Evolutionary conservation across 2,797 vertebrate genomes (phyloP).

Genomic region (Rhadinocentrus ornatus): DNA sequence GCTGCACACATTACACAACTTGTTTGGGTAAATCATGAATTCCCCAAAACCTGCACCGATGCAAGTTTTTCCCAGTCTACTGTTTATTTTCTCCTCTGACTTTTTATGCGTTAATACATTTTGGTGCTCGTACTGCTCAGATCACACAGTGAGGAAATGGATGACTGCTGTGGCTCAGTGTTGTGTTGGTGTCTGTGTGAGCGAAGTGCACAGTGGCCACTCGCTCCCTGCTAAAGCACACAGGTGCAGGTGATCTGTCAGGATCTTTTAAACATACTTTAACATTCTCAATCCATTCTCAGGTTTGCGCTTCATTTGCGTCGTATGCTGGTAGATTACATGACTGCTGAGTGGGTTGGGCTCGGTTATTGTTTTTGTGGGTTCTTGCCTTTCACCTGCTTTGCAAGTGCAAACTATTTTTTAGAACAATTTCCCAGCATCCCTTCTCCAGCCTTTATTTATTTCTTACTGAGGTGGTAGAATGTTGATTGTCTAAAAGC

Average conservation of each 20-base stretch:
- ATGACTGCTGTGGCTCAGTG: slow-evolving; percentile 46
- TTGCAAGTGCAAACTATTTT: slow-evolving; percentile 30
- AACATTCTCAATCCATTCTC: slow-evolving; percentile 66
- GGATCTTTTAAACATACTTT: slow-evolving; percentile 39
- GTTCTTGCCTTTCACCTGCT: slow-evolving; percentile 81
- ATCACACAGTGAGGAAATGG: slow-evolving; percentile 41
- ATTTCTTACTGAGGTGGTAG: slow-evolving; percentile 57
- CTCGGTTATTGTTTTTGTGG: slow-evolving; percentile 85
- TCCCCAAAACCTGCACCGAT: slow-evolving; percentile 30
- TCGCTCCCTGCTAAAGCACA: slow-evolving; percentile 25
- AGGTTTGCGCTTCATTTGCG: slow-evolving; percentile 57
- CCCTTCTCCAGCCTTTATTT: slow-evolving; percentile 60
- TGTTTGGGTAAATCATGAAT: slow-evolving; percentile 16
- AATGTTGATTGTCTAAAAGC: slow-evolving; percentile 45
- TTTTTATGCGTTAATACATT: slow-evolving; percentile 57
- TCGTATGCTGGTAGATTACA: slow-evolving; percentile 40
- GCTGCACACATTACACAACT: slow-evolving; percentile 7
- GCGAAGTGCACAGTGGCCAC: slow-evolving; percentile 18
- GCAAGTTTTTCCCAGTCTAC: slow-evolving; percentile 4
- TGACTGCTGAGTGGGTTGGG: slow-evolving; percentile 48
- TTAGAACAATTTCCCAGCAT: slow-evolving; percentile 64
- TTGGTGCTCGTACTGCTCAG: slow-evolving; percentile 40
- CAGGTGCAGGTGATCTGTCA: slow-evolving; percentile 34
- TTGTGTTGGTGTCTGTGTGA: no score
- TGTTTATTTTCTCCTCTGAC: background rate